phyloP scores from a whole-genome alignment of 2,113 vertebrate genomes.

The Rhinoderma darwinii region DNA sequence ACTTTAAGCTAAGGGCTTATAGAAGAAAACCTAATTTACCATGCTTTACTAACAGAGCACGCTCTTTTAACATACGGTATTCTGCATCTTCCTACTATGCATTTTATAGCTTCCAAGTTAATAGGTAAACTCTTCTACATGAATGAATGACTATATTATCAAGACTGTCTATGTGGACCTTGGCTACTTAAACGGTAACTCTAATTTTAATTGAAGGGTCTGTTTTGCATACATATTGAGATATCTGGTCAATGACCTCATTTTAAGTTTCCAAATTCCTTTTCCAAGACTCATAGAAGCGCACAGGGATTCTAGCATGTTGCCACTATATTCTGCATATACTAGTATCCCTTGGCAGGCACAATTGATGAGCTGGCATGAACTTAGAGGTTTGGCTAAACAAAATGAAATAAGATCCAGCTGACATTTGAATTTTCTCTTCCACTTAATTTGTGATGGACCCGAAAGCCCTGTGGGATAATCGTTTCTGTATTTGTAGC shows the following conservation, averaged over 20 bases:
- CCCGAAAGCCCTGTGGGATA: neutral
- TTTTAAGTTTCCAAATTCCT: neutral
- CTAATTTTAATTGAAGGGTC: neutral
- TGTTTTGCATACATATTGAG: neutral
- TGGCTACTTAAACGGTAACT: neutral
- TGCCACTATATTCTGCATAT: neutral
- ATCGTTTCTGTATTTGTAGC: constrained; percentile 3
- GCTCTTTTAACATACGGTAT: neutral
- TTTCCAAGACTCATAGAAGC: constrained; percentile 14
- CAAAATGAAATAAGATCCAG: constrained; percentile 49
- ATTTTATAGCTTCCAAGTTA: neutral
- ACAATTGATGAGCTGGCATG: constrained; percentile 43
- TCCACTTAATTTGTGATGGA: constrained; percentile 27
- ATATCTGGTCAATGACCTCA: neutral
- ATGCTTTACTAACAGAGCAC: constrained; percentile 4
- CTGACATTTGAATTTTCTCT: constrained; percentile 44
- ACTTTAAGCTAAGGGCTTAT: too few relatives aligned
- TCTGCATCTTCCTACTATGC: neutral
- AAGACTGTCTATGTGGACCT: neutral
- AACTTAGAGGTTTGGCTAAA: constrained; percentile 40
- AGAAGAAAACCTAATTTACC: too few relatives aligned
- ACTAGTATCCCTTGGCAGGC: constrained; percentile 27
- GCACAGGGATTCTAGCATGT: neutral
- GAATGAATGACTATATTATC: neutral
- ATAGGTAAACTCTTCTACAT: neutral